A percentile compares a stretch with the other conserved stretches of the same genome.
phyloP scores from a whole-genome alignment of 1,140 invertebrate species.

The Panagrolaimus sp. region DNA sequence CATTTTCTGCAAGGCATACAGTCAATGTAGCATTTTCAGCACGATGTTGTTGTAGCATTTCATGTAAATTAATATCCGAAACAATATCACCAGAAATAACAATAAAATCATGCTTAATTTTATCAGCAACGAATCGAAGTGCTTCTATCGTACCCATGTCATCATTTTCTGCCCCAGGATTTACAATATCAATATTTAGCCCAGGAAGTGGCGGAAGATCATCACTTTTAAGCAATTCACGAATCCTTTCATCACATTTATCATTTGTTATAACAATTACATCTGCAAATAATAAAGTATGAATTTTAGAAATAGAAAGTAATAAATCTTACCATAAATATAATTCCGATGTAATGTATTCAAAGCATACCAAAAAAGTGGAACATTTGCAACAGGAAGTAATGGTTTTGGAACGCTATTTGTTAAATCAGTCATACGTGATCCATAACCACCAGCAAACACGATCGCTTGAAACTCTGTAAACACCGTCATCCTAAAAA shows the following conservation, averaged over 20 bases:
- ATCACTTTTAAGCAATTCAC: slow-evolving; percentile 10
- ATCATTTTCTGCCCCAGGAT: slow-evolving; percentile 19
- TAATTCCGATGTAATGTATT: slow-evolving; percentile 32
- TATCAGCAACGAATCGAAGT: slow-evolving; percentile 22
- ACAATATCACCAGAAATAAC: slow-evolving; percentile 39
- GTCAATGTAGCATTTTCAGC: slow-evolving; percentile 29
- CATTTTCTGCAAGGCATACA: slow-evolving; percentile 34
- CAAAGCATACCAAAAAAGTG: slow-evolving; percentile 42
- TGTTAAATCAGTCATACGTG: slow-evolving; percentile 36
- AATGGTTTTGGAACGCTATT: slow-evolving; percentile 39
- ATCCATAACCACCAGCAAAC: slow-evolving; percentile 40
- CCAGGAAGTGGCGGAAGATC: slow-evolving; percentile 15
- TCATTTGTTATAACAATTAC: slow-evolving; percentile 27
- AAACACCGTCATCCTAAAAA: neutral
- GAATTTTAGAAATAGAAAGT: slow-evolving; percentile 2
- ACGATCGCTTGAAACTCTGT: slow-evolving; percentile 38
- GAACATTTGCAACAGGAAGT: slow-evolving; percentile 40
- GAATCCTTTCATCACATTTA: slow-evolving; percentile 14
- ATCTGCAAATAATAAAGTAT: slow-evolving; percentile 18
- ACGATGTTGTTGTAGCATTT: slow-evolving; percentile 35
- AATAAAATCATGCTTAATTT: slow-evolving; percentile 35
- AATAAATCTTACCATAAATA: slow-evolving; percentile 26
- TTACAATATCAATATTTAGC: slow-evolving; percentile 33
- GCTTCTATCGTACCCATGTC: slow-evolving; percentile 44
- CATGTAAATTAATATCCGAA: slow-evolving; percentile 30